Base-by-base conservation (phyloP, 2,888 invertebrate species). In the Dinocampus coccinellae region DNA sequence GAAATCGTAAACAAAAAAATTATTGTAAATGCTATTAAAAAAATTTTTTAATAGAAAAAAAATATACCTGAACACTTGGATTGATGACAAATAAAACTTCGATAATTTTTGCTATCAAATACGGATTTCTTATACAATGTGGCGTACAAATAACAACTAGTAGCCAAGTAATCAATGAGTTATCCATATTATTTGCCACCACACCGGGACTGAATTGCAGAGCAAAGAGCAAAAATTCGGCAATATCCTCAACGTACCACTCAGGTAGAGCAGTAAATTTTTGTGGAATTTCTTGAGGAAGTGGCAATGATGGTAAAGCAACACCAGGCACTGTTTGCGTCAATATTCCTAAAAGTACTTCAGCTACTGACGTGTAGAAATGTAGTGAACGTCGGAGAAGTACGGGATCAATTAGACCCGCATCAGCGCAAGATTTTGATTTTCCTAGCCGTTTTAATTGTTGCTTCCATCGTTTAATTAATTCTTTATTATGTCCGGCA, bases 231-330 rank as follows among this genome's bases (percentile, higher is more conserved):
- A 98, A 91, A 88, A 98, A 97, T 88, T 99, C 98, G 11, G 98
- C 97, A 80, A 98, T 94, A 86, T 99, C 98, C 88, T 99, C 99
- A 79, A 99, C 93, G 88, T 97, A 96, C 95, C 97, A 98, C 90
- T 99, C 98, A 52, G 99, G 99, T 84, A 97, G 90, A 80, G 97
- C 96, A 67, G 94, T 92, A 90, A 98, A 98, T 79, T 93, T 91
- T 79, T 91, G 90, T 16, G 94, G 92, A 62, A 93, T 90, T 78
- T 91, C 91, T 42, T 90, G 89, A 58, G 91, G 90, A 60, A 90
- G 86, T 16, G 92, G 92, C 73, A 92, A 86, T 79, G 88, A 87
- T 2, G 90, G 88, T 77, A 89, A 85, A 61, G 88, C 88, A 26
- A 83, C 87, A 29, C 89, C 88, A 47, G 88, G 89, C 52, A 89